Evolutionary conservation across 2,888 invertebrate species (phyloP), one percentile per base, ranked within the genome.

Genomic region (Parapristionchus giblindavisi): DNA sequence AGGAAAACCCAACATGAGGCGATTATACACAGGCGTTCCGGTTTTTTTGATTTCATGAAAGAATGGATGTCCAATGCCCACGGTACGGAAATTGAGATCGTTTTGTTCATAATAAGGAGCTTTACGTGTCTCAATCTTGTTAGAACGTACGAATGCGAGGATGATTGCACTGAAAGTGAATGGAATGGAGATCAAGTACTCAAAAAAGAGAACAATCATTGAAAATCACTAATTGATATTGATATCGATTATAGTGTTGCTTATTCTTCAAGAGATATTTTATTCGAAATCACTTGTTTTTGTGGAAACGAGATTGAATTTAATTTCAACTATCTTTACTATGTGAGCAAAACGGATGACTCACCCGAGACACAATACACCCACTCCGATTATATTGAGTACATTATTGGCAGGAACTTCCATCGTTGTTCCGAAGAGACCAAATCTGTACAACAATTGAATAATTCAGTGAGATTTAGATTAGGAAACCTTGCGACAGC

Each of bases 341-440:
- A n/a, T n/a, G n/a, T n/a, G n/a, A n/a, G n/a, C n/a, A n/a, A n/a
- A n/a, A 17, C 8, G 17, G 43, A 43, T 6, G 43, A 52, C 75
- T 75, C 38, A 81, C 81, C 83, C 83, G 11, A 83, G 48, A 71
- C 81, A 81, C 11, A 83, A 78, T 21, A 77, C 77, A 6, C 80
- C 68, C 17, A 83, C 80, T 32, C 83, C 83, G n/a, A 79, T 38
- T 14, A 80, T 78, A 52, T 83, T 83, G 32, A 83, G 63, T 63
- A 78, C 72, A 40, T 81, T 77, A 32, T 75, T 75, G 48, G 76
- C 63, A 5, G 81, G 80, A 5, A 32, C 40, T 65, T 76, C 77
- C 61, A 73, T 78, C 17, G 80, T 79, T 29, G 75, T 81, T 32
- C 79, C 80, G 60, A 83, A 83, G 1, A 83, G 78, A 3, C 83